These are phyloP conservation scores for Eulithis testata DNA, from an alignment of 2,888 invertebrate species.

Conservation along the genomic window DNA sequence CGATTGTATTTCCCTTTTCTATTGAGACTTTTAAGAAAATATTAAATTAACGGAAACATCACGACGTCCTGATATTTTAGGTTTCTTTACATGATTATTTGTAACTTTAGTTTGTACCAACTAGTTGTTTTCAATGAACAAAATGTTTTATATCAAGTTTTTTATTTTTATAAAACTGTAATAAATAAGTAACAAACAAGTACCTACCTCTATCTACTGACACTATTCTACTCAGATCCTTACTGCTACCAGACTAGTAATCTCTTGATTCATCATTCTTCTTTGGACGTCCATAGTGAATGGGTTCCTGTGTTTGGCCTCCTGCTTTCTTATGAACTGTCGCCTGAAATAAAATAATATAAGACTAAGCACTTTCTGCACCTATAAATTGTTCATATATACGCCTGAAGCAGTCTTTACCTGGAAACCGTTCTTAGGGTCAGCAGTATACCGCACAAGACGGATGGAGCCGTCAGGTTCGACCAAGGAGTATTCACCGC, in stretches of 20 bases:
- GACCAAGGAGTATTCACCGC: constrained; percentile 89
- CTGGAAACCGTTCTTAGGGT: constrained; percentile 90
- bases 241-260: constrained; percentile 62
- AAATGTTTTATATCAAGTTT: constrained; percentile 5
- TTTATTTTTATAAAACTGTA: constrained; percentile 15
- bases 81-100: not conserved
- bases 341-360: constrained; percentile 60
- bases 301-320: constrained; percentile 62
- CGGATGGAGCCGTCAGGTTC: constrained; percentile 90
- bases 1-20: constrained; percentile 94
- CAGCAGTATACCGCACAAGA: constrained; percentile 89
- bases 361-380: not conserved
- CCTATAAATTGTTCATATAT: too few species aligned
- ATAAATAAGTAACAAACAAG: constrained; percentile 34
- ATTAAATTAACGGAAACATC: constrained; percentile 33
- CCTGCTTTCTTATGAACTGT: constrained; percentile 73
- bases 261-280: constrained; percentile 70
- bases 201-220: not conserved
- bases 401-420: constrained; percentile 56
- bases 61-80: not conserved
- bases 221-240: constrained; percentile 3
- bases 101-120: not conserved
- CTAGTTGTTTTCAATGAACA: constrained; percentile 4
- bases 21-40: constrained; percentile 85
- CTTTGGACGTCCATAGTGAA: constrained; percentile 65